Evolutionary conservation across 30 jellyfish, hydroid and myxozoan genomes (phyloP).

Genomic region (Haliclystus octoradiatus): DNA sequence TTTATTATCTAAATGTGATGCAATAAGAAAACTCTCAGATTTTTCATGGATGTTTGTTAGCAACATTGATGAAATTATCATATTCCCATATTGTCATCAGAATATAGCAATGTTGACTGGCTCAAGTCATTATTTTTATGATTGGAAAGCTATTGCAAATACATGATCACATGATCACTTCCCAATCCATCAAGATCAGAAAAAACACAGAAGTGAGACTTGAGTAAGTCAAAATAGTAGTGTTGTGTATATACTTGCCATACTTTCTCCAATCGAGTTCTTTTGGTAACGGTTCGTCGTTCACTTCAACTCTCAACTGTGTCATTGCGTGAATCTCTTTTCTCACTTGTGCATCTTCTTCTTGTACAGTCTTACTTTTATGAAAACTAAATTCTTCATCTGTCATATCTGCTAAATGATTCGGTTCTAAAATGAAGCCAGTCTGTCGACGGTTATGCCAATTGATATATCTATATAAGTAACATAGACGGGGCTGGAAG

Average conservation of each 20-base stretch:
- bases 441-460: slow-evolving; percentile 66
- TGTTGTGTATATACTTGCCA: slow-evolving; percentile 22
- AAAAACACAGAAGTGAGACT: too few relatives aligned
- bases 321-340: slow-evolving; percentile 47
- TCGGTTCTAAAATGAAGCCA: slow-evolving; percentile 50
- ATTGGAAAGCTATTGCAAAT: too few relatives aligned
- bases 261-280: slow-evolving; percentile 87
- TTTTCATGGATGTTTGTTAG: too few relatives aligned
- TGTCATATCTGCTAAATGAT: slow-evolving; percentile 67
- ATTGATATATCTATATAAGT: slow-evolving; percentile 53
- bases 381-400: slow-evolving; percentile 52
- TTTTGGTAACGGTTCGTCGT: slow-evolving; percentile 32
- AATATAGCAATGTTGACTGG: too few relatives aligned
- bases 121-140: too few relatives aligned
- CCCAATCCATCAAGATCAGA: too few relatives aligned
- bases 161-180: too few relatives aligned
- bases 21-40: too few relatives aligned
- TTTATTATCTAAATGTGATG: too few relatives aligned
- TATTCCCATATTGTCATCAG: too few relatives aligned
- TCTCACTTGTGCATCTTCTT: slow-evolving; percentile 20
- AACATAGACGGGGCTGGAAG: too few relatives aligned
- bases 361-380: slow-evolving; percentile 20
- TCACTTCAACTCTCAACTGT: slow-evolving; percentile 19
- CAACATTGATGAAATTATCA: too few relatives aligned
- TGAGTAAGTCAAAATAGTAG: neutral